Evolutionary conservation across 2,113 vertebrate genomes (phyloP), one percentile per base, ranked within the genome.

Genomic region (Cyprinodon tularosa): DNA sequence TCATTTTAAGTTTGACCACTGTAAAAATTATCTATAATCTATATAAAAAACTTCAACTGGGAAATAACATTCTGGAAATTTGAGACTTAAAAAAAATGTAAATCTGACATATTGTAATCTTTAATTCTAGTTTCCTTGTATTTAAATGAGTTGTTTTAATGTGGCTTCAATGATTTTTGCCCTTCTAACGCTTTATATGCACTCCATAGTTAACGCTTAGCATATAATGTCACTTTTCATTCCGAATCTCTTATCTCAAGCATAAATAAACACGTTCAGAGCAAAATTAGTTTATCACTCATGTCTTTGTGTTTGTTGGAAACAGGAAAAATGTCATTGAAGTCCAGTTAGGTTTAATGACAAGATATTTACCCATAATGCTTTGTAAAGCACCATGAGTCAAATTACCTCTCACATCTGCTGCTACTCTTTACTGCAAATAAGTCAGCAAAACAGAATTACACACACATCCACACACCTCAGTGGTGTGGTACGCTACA

Each of bases 341-440:
- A 80, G 86, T 82, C 84, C 82, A 85, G 81, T 88, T 81, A 76
- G 81, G 85, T 88, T 82, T 71, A 83, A 64, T 83, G 72, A 72
- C 61, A 53, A 66, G 76, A 85, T 66, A 85, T 86, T 69, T 92
- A 90, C 86, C 86, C 91, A 92, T 86, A 88, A 89, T 93, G 82
- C 90, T 85, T 89, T 91, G 88, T 88, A 85, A 82, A 89, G 83
- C 86, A 86, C 77, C 74, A 82, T 88, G 84, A 79, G 72, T 38
- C 72, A 90, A 92, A 93, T 93, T 87, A 90, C 86, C 81, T 79
- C 73, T 76, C 90, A 87, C 91, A 92, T 92, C 91, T 93, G 90
- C 89, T 80, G 80, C 82, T 78, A 77, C 88, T 84, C 72, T 84
- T 88, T 86, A 77, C 84, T 80, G 84, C 45, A 59, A 88, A 82